Percentiles rank a stretch among this genome's conserved stretches.
Evolutionary conservation across 2,113 vertebrate genomes (phyloP).

Genomic region (Oostethus manadensis): DNA sequence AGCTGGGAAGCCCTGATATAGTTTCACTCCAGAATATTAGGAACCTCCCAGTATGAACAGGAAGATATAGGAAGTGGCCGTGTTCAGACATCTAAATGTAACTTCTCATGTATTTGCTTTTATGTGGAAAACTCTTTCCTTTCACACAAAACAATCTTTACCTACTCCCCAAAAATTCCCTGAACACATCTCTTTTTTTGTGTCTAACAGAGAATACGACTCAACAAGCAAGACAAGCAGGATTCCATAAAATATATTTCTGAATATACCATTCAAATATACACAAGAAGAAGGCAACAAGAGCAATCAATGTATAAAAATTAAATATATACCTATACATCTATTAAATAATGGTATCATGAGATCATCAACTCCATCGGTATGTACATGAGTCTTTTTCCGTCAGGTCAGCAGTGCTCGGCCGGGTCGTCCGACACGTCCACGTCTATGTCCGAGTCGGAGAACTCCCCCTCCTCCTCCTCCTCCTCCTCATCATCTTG

Average conservation of each 20-base stretch:
- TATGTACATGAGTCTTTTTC: conserved; percentile 21
- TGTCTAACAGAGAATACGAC: too few relatives aligned
- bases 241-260: conserved; percentile 70
- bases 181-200: too few relatives aligned
- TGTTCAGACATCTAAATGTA: too few relatives aligned
- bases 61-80: too few relatives aligned
- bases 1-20: too few relatives aligned
- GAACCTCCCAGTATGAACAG: too few relatives aligned
- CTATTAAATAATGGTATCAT: conserved; percentile 67
- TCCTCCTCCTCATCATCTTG: conserved; percentile 64
- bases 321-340: conserved; percentile 77
- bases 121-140: too few relatives aligned
- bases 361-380: neutral
- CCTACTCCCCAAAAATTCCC: too few relatives aligned
- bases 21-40: too few relatives aligned
- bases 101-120: too few relatives aligned
- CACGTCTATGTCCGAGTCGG: conserved; percentile 60
- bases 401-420: conserved; percentile 48
- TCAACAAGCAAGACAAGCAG: conserved; percentile 5
- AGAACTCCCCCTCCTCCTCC: conserved; percentile 64
- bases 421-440: conserved; percentile 60
- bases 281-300: conserved; percentile 42
- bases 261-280: conserved; percentile 57
- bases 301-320: conserved; percentile 45
- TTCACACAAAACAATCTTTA: too few relatives aligned